Conservation (phyloP, 2,797 vertebrate species). For the Hypotaenidia philippensis region DNA sequence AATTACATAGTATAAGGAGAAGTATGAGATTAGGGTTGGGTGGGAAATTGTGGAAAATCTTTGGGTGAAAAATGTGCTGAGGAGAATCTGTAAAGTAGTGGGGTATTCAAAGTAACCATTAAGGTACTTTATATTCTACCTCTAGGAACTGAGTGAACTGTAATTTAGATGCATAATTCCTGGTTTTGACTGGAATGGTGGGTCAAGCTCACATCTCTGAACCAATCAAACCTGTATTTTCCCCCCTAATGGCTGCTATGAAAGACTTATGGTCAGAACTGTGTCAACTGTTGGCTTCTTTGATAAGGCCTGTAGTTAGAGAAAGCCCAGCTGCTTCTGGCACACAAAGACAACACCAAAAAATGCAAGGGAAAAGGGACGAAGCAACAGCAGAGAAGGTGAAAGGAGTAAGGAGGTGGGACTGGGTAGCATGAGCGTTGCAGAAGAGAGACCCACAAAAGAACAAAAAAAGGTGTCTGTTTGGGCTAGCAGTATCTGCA, state of each 20-base stretch:
- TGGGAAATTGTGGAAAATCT: background rate
- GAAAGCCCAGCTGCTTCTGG: background rate
- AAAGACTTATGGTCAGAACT: background rate
- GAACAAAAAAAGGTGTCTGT: background rate
- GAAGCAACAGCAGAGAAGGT: background rate
- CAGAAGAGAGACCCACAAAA: background rate
- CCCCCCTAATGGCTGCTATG: background rate
- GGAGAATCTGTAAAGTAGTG: background rate
- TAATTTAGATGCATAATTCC: background rate
- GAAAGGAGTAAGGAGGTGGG: background rate
- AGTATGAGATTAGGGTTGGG: background rate
- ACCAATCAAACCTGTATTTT: background rate
- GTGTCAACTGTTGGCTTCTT: background rate
- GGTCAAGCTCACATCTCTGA: background rate
- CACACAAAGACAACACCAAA: background rate
- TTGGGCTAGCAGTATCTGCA: background rate
- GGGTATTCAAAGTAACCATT: background rate
- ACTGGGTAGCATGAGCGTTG: background rate
- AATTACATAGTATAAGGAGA: background rate
- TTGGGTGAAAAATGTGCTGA: background rate
- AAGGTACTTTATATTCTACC: background rate
- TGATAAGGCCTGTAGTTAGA: background rate
- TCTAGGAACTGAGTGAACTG: background rate
- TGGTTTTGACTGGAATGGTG: background rate
- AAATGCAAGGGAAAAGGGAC: background rate